Base-by-base conservation (phyloP, 1,140 invertebrate species). In the Anoplophora glabripennis region DNA sequence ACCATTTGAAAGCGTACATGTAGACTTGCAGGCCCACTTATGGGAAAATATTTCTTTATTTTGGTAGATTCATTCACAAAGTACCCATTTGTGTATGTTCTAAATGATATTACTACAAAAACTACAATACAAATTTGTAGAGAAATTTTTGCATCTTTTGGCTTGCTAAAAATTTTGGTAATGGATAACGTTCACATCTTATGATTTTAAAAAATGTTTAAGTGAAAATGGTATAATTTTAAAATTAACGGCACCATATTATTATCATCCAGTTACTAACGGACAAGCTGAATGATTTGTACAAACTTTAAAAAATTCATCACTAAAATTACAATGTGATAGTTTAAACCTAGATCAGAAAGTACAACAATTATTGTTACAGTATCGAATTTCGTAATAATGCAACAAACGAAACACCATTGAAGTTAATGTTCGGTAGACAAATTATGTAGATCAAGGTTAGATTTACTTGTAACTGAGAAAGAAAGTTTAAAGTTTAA, bases 41-140 rank as follows among this genome's bases (percentile, higher is more conserved):
- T 59, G 14, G 55, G 57, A 37, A 54, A 68, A 28, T 60, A 46
- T 11, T 65, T 61, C 48, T 53, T 71, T 4, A 53, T 71, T 10
- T 9, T 72, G 1, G 42, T 64, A 11, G 71, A 71, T 60, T 57
- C 65, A 17, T 63, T 63, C 51, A 70, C 71, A 28, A 72, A 70
- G 53, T 72, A 72, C 71, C 61, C 61, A 21, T 67, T 66, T 59
- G 53, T 74, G 4, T 28, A 46, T 28, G 33, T 58, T 35, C 53
- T 68, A 52, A 47, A 53, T 10, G 9, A 38, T 35, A 68, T 59
- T 7, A 59, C 63, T 45, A 51, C 63, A 7, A 40, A 53, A 8
- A 52, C 17, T 0, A 65, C 64, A 0, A 69, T 64, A 17, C 15
- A 44, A 8, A 12, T 46, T 4, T 37, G 36, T 9, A 7, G 59